Evolutionary conservation across 1,140 invertebrate genomes (phyloP).

Genomic region (Drosophila ercepeae): DNA sequence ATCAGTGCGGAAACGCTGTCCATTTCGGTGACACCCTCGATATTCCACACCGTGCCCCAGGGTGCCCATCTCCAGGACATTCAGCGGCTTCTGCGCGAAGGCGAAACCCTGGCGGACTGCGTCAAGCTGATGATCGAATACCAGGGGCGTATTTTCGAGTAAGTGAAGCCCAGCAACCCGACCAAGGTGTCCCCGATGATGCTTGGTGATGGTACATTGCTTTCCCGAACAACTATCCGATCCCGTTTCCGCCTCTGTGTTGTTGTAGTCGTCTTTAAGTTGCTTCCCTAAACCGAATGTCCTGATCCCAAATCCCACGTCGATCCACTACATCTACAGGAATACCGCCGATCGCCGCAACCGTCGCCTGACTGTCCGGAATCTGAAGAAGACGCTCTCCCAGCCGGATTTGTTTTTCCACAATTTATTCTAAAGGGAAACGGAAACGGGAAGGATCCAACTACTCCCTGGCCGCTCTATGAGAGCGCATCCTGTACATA

Average conservation of each 20-base stretch:
- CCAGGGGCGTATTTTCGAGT: constrained; percentile 79
- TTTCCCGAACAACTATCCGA: no score
- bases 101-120: constrained; percentile 73
- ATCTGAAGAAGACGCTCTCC: constrained; percentile 77
- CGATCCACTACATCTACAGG: constrained; percentile 46
- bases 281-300: constrained; percentile 8
- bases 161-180: constrained; percentile 48
- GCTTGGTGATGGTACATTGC: constrained; percentile 44
- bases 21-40: constrained; percentile 74
- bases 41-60: constrained; percentile 75
- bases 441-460: neutral
- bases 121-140: constrained; percentile 82
- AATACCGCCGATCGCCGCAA: constrained; percentile 69
- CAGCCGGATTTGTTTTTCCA: constrained; percentile 79
- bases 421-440: constrained; percentile 66
- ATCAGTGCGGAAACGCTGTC: constrained; percentile 76
- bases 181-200: neutral
- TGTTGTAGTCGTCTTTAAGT: constrained; percentile 7
- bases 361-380: constrained; percentile 65
- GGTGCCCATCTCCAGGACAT: constrained; percentile 71
- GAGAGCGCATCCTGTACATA: constrained; percentile 25
- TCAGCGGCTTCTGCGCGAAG: constrained; percentile 65
- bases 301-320: neutral
- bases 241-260: constrained; percentile 24
- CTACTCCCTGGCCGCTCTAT: no score